phyloP scores from a whole-genome alignment of 1,140 invertebrate genomes.

The Sycobia sp. region DNA sequence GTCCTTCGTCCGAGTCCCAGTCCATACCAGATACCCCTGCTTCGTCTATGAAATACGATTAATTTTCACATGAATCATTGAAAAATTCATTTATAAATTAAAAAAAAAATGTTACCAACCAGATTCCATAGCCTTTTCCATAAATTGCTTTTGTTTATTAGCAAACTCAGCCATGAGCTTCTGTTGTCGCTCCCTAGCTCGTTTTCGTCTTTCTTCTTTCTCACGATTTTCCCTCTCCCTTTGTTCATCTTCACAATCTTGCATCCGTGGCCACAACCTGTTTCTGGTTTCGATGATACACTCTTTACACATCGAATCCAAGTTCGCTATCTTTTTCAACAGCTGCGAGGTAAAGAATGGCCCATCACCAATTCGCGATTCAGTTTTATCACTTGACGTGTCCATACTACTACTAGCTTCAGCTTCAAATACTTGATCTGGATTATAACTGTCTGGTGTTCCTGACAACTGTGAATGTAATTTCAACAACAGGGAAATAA shows the following conservation, averaged over 20 bases:
- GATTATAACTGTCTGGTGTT: constrained; percentile 77
- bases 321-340: constrained; percentile 72
- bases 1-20: constrained; percentile 68
- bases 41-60: constrained; percentile 58
- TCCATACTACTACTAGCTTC: constrained; percentile 46
- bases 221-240: constrained; percentile 74
- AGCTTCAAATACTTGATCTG: constrained; percentile 62
- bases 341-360: constrained; percentile 83
- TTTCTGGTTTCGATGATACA: constrained; percentile 72
- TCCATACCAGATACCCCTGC: constrained; percentile 68
- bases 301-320: constrained; percentile 73
- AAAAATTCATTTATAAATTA: not conserved
- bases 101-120: constrained; percentile 58
- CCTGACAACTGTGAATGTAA: constrained; percentile 91
- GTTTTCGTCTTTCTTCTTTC: constrained; percentile 78
- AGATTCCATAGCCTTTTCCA: constrained; percentile 81
- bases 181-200: constrained; percentile 86
- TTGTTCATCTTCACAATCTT: constrained; percentile 77
- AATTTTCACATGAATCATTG: not conserved
- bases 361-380: constrained; percentile 81
- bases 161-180: constrained; percentile 93
- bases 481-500: constrained; percentile 88
- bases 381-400: constrained; percentile 39
- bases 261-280: constrained; percentile 77
- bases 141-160: constrained; percentile 87